These are phyloP conservation scores for Linepithema humile DNA, from an alignment of 1,140 invertebrate genomes.

Conservation along the genomic window DNA sequence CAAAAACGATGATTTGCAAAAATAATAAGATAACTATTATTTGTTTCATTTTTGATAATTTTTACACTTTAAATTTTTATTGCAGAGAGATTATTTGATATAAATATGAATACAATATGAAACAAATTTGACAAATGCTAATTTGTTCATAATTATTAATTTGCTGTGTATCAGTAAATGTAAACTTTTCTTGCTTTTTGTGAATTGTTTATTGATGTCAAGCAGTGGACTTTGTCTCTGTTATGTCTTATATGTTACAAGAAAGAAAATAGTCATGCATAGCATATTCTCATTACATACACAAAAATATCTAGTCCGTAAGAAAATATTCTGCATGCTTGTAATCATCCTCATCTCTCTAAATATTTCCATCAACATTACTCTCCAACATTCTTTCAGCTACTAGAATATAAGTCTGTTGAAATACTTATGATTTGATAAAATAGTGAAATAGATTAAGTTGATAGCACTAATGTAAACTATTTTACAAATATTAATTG, in stretches of 20 bases:
- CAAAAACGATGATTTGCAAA: neutral
- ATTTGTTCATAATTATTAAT: neutral
- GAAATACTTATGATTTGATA: neutral
- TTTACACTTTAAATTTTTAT: neutral
- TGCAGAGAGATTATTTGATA: neutral
- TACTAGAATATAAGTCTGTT: neutral
- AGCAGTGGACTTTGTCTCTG: neutral
- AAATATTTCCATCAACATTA: neutral
- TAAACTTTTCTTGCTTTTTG: conserved; percentile 6
- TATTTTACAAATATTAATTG: neutral
- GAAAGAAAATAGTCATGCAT: neutral
- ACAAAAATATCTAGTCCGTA: neutral
- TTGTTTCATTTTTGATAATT: conserved; percentile 8
- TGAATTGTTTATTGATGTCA: conserved; percentile 14
- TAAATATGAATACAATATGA: neutral
- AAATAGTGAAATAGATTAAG: neutral
- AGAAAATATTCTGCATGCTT: conserved; percentile 26
- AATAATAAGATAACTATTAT: neutral
- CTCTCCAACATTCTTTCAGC: neutral
- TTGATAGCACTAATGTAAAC: neutral
- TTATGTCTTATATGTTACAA: neutral
- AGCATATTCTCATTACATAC: neutral
- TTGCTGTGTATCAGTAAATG: neutral
- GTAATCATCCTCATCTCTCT: neutral
- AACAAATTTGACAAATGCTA: neutral